A percentile compares a stretch with the other conserved stretches of the same genome.
These are phyloP conservation scores for Delphinapterus leucas DNA, from an alignment of 2,113 vertebrate species.

Conservation along the genomic window DNA sequence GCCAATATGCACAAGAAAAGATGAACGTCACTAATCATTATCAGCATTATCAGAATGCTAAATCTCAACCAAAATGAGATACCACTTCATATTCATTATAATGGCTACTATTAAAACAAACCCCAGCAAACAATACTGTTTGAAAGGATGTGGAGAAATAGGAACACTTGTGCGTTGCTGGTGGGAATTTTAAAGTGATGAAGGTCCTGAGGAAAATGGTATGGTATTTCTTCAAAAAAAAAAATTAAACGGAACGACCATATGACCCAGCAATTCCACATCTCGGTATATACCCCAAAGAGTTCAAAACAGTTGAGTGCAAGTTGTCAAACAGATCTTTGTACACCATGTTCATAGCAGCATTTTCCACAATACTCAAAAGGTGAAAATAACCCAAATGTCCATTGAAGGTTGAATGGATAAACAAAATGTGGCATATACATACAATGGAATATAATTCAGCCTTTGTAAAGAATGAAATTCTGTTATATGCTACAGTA, in stretches of 20 bases:
- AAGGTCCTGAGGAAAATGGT: neutral
- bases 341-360: neutral
- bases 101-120: neutral
- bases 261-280: neutral
- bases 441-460: neutral
- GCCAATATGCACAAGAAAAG: neutral
- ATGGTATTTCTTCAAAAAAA: neutral
- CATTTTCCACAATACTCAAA: neutral
- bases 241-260: neutral
- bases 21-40: neutral
- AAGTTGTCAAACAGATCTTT: neutral
- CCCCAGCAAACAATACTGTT: neutral
- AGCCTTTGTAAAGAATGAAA: neutral
- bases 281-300: neutral
- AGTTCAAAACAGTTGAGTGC: neutral
- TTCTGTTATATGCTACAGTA: neutral
- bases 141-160: neutral
- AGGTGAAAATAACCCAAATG: neutral
- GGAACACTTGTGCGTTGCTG: neutral
- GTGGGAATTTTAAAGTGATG: neutral
- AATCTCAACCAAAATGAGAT: neutral
- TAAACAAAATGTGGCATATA: neutral
- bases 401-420: neutral
- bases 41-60: neutral
- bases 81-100: neutral